These are phyloP conservation scores for Colletes collaris DNA, from an alignment of 2,888 invertebrate species.

Conservation along the genomic window DNA sequence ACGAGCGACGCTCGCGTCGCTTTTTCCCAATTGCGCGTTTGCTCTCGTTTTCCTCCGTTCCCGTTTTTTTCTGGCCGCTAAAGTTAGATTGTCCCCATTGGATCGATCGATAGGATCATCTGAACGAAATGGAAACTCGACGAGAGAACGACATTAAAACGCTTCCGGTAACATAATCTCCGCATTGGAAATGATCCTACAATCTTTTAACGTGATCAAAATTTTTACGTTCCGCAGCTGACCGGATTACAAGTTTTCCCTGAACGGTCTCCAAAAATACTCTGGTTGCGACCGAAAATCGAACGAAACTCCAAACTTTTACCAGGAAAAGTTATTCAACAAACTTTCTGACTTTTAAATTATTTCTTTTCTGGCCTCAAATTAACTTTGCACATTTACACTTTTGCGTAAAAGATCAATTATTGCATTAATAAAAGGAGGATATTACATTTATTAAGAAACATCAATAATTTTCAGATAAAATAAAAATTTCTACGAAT, in stretches of 20 bases:
- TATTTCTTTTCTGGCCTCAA: too few species aligned
- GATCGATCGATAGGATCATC: conserved; percentile 36
- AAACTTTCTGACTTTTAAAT: too few species aligned
- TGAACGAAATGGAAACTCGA: conserved; percentile 40
- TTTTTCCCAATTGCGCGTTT: conserved; percentile 29
- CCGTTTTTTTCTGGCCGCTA: conserved; percentile 9
- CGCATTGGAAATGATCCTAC: neutral
- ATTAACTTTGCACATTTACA: too few species aligned
- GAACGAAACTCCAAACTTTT: too few species aligned
- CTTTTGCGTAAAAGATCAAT: too few species aligned
- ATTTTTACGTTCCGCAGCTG: neutral
- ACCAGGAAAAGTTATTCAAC: too few species aligned
- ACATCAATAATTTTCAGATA: too few species aligned
- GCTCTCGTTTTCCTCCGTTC: neutral
- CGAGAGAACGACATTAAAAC: conserved; percentile 18
- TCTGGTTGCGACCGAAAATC: too few species aligned
- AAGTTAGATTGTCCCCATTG: conserved; percentile 24
- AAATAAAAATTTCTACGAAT: too few species aligned
- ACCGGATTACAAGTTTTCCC: neutral
- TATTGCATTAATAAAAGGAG: too few species aligned
- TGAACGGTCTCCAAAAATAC: neutral
- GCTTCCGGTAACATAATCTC: conserved; percentile 24
- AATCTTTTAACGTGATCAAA: neutral
- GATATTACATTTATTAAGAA: too few species aligned
- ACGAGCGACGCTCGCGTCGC: conserved; percentile 38